Percentiles rank a stretch among this genome's conserved stretches.
Evolutionary conservation across 2,888 invertebrate genomes (phyloP).

Genomic region (Criorhina ranunculi): DNA sequence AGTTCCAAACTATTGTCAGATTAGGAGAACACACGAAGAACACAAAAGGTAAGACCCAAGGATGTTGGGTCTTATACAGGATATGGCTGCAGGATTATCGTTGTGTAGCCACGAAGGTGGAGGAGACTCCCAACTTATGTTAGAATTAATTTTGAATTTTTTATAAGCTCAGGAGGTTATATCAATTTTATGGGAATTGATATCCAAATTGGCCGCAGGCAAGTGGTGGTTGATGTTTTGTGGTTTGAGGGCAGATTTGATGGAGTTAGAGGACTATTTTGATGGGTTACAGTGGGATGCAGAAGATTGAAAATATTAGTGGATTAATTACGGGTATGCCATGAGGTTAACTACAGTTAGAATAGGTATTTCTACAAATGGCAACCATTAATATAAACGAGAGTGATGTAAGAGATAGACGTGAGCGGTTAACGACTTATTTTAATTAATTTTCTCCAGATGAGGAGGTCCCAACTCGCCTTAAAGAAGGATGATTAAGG

Average conservation of each 20-base stretch:
- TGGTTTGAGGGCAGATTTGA: background rate
- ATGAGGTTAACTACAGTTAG: too few relatives aligned
- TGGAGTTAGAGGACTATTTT: too few relatives aligned
- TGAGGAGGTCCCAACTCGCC: too few relatives aligned
- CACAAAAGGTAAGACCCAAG: background rate
- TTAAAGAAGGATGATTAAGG: too few relatives aligned
- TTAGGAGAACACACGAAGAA: conserved; percentile 14
- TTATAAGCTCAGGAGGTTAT: background rate
- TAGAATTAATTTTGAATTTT: background rate
- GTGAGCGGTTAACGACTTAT: too few relatives aligned
- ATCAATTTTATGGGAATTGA: conserved; percentile 12
- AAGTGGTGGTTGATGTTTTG: background rate
- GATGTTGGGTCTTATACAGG: background rate
- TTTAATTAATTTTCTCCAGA: too few relatives aligned
- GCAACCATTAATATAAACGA: too few relatives aligned
- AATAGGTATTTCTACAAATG: too few relatives aligned
- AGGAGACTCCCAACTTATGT: too few relatives aligned
- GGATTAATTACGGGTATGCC: background rate
- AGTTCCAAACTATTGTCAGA: conserved; percentile 32
- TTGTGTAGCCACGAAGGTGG: background rate
- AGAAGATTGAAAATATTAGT: background rate
- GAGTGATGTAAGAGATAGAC: too few relatives aligned
- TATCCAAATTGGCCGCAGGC: conserved; percentile 20
- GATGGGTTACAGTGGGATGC: background rate
- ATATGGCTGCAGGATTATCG: background rate